Conservation (phyloP, 2,888 invertebrate species). For the Dorcus hopei region DNA sequence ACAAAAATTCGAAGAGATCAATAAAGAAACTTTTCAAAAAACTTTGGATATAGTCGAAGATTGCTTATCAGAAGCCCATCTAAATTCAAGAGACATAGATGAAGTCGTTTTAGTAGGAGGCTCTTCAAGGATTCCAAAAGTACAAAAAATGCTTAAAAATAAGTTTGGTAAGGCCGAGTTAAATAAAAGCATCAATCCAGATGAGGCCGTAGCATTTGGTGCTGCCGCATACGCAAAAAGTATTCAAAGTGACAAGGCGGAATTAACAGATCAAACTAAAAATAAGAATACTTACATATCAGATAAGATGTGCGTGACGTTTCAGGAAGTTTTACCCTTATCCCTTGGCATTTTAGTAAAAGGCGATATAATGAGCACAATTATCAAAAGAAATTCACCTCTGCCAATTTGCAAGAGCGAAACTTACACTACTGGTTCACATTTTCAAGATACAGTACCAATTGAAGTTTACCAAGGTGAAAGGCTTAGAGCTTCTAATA, state of each 20-base stretch:
- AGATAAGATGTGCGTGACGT: conserved; percentile 11
- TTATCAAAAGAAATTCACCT: conserved; percentile 27
- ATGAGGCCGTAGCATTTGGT: conserved; percentile 34
- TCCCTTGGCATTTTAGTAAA: conserved; percentile 21
- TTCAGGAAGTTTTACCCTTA: background rate
- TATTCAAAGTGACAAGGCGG: conserved; percentile 17
- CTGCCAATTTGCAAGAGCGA: conserved; percentile 17
- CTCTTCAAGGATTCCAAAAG: conserved; percentile 33
- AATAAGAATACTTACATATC: too few relatives aligned
- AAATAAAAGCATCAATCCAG: conserved; percentile 29
- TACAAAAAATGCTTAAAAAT: conserved; percentile 23
- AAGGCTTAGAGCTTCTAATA: background rate
- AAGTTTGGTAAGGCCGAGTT: conserved; percentile 26
- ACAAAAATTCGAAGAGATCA: conserved; percentile 28
- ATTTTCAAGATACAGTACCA: conserved; percentile 18
- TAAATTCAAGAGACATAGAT: conserved; percentile 25
- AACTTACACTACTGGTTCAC: conserved; percentile 12
- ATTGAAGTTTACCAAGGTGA: conserved; percentile 10
- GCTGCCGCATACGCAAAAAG: conserved; percentile 28
- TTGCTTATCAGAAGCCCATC: conserved; percentile 22
- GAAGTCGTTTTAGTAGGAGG: conserved; percentile 35
- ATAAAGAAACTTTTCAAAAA: conserved; percentile 20
- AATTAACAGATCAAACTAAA: background rate
- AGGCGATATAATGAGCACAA: conserved; percentile 21
- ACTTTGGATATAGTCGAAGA: conserved; percentile 25